These are phyloP conservation scores for Sicus ferrugineus DNA, from an alignment of 2,888 invertebrate species.

Conservation along the genomic window DNA sequence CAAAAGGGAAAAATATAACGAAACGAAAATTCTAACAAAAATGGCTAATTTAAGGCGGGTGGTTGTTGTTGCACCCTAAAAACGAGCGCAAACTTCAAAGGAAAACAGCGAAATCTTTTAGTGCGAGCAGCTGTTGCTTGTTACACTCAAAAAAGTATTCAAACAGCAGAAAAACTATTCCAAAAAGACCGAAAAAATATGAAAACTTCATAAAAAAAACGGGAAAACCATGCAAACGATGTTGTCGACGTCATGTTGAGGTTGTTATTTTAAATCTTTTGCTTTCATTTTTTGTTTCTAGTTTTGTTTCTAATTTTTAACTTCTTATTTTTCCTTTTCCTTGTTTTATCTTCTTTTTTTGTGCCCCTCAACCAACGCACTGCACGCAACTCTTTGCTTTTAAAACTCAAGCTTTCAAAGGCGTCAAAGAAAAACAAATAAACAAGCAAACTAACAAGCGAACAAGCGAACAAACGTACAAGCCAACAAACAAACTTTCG, in stretches of 20 bases:
- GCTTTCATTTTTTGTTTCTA: background rate
- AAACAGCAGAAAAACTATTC: background rate
- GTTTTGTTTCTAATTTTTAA: background rate
- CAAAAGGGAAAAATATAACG: background rate
- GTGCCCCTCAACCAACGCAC: background rate
- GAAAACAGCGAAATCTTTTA: slow-evolving; percentile 13
- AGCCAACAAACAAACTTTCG: slow-evolving; percentile 10
- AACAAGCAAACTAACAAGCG: background rate
- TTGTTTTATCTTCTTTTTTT: background rate
- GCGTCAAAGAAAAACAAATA: slow-evolving; percentile 25
- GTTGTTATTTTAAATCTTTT: background rate
- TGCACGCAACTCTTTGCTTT: slow-evolving; percentile 21
- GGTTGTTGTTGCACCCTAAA: background rate
- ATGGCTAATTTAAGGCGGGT: slow-evolving; percentile 20
- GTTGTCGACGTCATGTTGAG: slow-evolving; percentile 3
- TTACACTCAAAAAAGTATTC: background rate
- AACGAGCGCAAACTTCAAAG: slow-evolving; percentile 14
- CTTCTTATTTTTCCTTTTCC: background rate
- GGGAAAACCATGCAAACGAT: slow-evolving; percentile 14
- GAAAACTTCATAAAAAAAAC: background rate
- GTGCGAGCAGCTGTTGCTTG: slow-evolving; percentile 18
- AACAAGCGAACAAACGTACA: slow-evolving; percentile 30
- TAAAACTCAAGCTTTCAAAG: slow-evolving; percentile 30
- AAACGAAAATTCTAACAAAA: background rate
- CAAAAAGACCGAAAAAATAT: background rate